Percentiles rank a stretch among this genome's conserved stretches.
phyloP scores from a whole-genome alignment of 2,888 invertebrate species.

The Tuberolachnus salignus region DNA sequence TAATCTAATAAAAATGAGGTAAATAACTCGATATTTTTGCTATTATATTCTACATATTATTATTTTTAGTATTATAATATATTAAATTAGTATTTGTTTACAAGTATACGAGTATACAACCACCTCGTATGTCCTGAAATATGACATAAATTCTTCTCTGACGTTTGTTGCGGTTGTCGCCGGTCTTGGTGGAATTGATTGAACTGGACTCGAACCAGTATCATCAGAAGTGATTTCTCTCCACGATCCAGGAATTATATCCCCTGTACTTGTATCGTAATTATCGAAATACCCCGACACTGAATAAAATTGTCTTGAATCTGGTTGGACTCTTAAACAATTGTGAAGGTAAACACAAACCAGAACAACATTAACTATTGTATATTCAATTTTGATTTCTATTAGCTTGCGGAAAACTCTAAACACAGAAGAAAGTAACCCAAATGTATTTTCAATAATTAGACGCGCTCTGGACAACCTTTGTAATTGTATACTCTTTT shows the following conservation, averaged over 20 bases:
- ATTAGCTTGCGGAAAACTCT: conserved; percentile 57
- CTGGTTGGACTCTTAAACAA: conserved; percentile 14
- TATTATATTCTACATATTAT: too few species aligned
- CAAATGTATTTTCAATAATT: conserved; percentile 58
- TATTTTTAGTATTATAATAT: background rate
- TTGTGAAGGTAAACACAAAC: conserved; percentile 54
- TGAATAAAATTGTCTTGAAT: too few species aligned
- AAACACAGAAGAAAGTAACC: conserved; percentile 57
- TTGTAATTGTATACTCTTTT: conserved; percentile 58
- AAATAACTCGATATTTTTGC: too few species aligned
- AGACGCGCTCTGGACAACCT: conserved; percentile 58
- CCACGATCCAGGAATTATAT: background rate
- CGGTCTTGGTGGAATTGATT: background rate
- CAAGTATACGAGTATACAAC: background rate
- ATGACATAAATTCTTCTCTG: conserved; percentile 25
- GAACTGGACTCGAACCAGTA: too few species aligned
- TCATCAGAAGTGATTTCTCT: too few species aligned
- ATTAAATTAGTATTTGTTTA: background rate
- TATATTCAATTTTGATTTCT: conserved; percentile 52
- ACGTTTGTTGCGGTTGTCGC: conserved; percentile 8
- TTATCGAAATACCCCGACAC: too few species aligned
- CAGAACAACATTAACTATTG: conserved; percentile 27
- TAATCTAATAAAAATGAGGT: background rate
- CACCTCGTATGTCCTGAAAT: background rate
- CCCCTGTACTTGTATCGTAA: background rate